Base-by-base conservation (phyloP, 37 sponge, comb jelly and placozoan genomes). In the Petrosia ficiformis region DNA sequence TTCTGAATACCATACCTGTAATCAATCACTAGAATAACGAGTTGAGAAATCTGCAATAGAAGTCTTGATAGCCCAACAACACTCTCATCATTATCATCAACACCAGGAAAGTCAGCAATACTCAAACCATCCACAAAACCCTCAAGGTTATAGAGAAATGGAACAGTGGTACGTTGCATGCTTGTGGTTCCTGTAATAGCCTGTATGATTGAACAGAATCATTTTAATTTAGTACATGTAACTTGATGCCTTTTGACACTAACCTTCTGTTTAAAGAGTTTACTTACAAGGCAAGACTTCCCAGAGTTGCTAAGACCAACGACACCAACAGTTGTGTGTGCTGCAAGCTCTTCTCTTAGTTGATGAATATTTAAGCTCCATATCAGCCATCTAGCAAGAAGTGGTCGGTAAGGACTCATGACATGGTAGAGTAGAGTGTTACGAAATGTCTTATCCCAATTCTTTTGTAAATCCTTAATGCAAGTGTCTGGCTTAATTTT, bases 21-120 rank as follows among this genome's bases (percentile, higher is more conserved):
- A 38, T 83, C 83, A 3, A 83, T 71, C 2, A 83, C 71, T 26
- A 76, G 75, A 3, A 83, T 35, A 21, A 75, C 71, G 21, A 75
- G 19, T 39, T 83, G 83, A 38, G 76, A 43, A n/a, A 83, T 26
- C 21, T 22, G 22, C 26, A 75, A 39, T n/a, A 83, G 42, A 21
- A 83, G n/a, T 2, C 75, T 32, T 22, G 76, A 38, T 19, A 75
- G 60, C 4, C 10, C 70, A 24, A 63, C 57, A 56, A 74, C 61
- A 31, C 42, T 22, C 11, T 16, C 11, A 69, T 75, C 71, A 14
- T 32, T 39, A 39, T 83, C 83, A 75, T 83, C 76, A 3, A 83
- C 76, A 59, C 83, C 83, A 41, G 83, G 83, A 42, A 83, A 83
- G 64, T 83, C 83, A 37, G 75, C 68, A 3, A 83, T 71, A 68